Evolutionary conservation across 2,888 invertebrate species (phyloP).

Genomic region (Stenodera caucasica): DNA sequence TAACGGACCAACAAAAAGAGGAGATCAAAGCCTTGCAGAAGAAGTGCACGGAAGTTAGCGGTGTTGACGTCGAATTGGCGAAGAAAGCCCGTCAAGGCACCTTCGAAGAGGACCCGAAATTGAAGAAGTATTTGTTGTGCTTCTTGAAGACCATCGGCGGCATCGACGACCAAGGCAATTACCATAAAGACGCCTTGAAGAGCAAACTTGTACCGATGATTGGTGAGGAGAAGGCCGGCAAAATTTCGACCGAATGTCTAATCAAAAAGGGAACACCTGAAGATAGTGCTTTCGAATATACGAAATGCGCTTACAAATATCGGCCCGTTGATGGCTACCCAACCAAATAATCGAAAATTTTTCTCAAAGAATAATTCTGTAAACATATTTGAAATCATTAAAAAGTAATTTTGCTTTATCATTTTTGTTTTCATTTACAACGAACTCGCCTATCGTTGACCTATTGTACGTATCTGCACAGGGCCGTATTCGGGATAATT

Average conservation of each 20-base stretch:
- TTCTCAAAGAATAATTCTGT: no score
- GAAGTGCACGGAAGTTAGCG: constrained; percentile 40
- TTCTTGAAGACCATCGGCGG: constrained; percentile 10
- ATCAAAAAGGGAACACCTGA: not conserved
- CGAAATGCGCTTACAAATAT: constrained; percentile 5
- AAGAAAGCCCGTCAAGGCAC: constrained; percentile 52
- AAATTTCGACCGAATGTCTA: not conserved
- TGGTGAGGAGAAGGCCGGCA: not conserved
- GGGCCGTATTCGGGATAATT: not conserved
- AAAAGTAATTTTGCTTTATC: not conserved
- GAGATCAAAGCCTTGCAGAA: constrained; percentile 7
- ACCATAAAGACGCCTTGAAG: constrained; percentile 21
- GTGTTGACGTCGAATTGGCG: constrained; percentile 40
- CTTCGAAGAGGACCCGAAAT: constrained; percentile 40
- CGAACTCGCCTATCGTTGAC: not conserved
- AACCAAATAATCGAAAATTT: not conserved
- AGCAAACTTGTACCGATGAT: constrained; percentile 1
- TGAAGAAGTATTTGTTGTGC: constrained; percentile 41
- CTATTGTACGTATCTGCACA: not conserved
- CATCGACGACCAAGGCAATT: constrained; percentile 21
- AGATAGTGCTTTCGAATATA: constrained; percentile 5
- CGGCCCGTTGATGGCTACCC: not conserved
- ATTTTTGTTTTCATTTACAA: not conserved
- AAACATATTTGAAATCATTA: not conserved
- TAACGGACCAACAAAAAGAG: constrained; percentile 5